Evolutionary conservation across 2,888 invertebrate species (phyloP), one percentile per base, ranked within the genome.

Genomic region (Dyspetes luteomarginatus): DNA sequence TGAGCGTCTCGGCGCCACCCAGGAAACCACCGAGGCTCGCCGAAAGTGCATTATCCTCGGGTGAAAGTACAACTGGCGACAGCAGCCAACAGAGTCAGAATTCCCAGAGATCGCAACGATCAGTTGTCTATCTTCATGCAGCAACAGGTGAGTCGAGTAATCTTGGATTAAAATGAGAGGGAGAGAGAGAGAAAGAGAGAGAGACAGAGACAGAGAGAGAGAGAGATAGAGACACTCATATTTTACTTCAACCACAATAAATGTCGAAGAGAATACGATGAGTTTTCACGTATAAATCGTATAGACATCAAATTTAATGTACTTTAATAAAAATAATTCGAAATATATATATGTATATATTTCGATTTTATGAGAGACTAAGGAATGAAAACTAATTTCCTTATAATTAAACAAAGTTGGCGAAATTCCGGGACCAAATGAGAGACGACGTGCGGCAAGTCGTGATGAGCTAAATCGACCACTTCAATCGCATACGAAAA

Each of bases 121-220:
- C 97, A 88, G 95, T 97, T 19, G 97, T 97, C 19, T 97, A 96
- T 89, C 93, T 97, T 67, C 97, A 97, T 89, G 97, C 97, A 67
- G 96, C 97, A 60, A 97, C 97, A 84, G 95, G 96, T 95, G 92
- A 85, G 68, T 26, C 24, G 5, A 19, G n/a, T 36, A 12, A 36
- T 36, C 48, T 2, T 48, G 9, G 9, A 12, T 9, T 12, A 17
- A 48, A 48, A 17, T 15, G 2, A 30, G 17, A 48, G 17, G 5
- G 48, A 48, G 48, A 48, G 48, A 19, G 36, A 36, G 36, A 36
- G 2, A 3, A 48, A 48, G 4, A 7, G 2, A 30, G 17, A 48
- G 17, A 19, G 48, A 48, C 17, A 48, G 48, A 19, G 36, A 36
- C 9, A 36, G 2, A 3, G 2, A 30, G 17, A 48, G 17, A 19